phyloP scores from a whole-genome alignment of 2,113 vertebrate species.

The Nothobranchius furzeri region DNA sequence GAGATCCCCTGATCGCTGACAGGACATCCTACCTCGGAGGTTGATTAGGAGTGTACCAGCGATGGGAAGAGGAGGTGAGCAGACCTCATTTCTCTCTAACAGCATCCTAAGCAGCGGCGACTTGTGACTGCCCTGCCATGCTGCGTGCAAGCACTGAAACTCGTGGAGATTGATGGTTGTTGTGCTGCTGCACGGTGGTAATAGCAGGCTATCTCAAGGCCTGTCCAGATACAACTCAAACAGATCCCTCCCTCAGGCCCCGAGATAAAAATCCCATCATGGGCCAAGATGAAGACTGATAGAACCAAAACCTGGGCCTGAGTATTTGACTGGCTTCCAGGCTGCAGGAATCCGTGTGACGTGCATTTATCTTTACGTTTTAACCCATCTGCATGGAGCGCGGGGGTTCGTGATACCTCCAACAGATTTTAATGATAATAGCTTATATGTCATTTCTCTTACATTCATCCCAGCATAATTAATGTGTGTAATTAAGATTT shows the following conservation, averaged over 20 bases:
- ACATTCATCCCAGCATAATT: conserved; percentile 74
- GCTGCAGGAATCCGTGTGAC: conserved; percentile 26
- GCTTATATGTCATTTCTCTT: conserved; percentile 68
- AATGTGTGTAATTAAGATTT: conserved; percentile 81
- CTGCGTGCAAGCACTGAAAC: conserved; percentile 59
- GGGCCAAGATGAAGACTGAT: conserved; percentile 56
- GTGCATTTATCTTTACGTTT: conserved; percentile 39
- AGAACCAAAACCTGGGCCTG: conserved; percentile 43
- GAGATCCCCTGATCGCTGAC: conserved; percentile 32
- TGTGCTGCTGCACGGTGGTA: conserved; percentile 52
- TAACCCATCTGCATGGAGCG: conserved; percentile 40
- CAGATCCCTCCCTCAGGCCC: conserved; percentile 67
- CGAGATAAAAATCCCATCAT: conserved; percentile 75
- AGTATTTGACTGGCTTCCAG: conserved; percentile 29
- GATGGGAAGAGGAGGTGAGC: conserved; percentile 17
- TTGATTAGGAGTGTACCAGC: conserved; percentile 50
- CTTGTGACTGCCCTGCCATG: conserved; percentile 50
- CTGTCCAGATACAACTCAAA: conserved; percentile 67
- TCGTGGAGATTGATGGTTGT: conserved; percentile 64
- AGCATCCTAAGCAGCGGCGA: conserved; percentile 47
- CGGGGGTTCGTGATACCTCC: conserved; percentile 57
- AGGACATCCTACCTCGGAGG: conserved; percentile 22
- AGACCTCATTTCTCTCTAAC: conserved; percentile 51
- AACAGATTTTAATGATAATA: conserved; percentile 72
- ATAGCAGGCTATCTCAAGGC: conserved; percentile 66